Evolutionary conservation across 2,888 invertebrate species (phyloP), one percentile per base, ranked within the genome.

Genomic region (Junonia oenone): DNA sequence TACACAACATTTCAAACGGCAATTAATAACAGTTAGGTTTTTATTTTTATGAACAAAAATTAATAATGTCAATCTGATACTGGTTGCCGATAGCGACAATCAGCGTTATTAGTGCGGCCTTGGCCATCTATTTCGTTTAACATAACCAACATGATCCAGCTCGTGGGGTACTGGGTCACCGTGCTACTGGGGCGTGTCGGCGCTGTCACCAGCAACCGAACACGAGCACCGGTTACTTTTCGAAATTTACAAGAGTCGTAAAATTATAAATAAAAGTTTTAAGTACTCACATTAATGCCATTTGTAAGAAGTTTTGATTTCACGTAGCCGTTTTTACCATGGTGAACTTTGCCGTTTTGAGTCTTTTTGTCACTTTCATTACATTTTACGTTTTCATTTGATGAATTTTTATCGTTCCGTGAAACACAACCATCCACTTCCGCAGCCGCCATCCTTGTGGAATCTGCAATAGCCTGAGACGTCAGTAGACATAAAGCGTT

Each of bases 261-360:
- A 47, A 46, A 51, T 48, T 43, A 47, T 52, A 59, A 50, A n/a
- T n/a, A n/a, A 49, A 55, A 26, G 49, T 35, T 45, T 1, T 71
- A 26, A 6, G 11, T 11, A 86, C 87, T 88, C 65, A 88, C 88
- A 59, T 61, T 63, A 52, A 73, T 63, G 52, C 80, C 81, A 73
- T 86, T 83, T 48, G 60, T 68, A 55, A 66, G 35, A 61, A 65
- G 56, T 62, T 66, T 56, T 14, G 75, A 64, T 61, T 81, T 84
- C 49, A 67, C 59, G 60, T 69, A 75, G 50, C 87, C 85, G 72
- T 89, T 89, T 64, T 69, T 76, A 57, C 73, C 62, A 53, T 67
- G 64, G 17, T 63, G 69, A 19, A 71, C 46, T 70, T 77, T 83
- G 47, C 79, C 82, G 73, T 83, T 88, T 38, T 61, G 5, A 51